Percentiles rank a stretch among this genome's conserved stretches.
These are phyloP conservation scores for Bubo scandiacus DNA, from an alignment of 2,113 vertebrate genomes.

Conservation along the genomic window DNA sequence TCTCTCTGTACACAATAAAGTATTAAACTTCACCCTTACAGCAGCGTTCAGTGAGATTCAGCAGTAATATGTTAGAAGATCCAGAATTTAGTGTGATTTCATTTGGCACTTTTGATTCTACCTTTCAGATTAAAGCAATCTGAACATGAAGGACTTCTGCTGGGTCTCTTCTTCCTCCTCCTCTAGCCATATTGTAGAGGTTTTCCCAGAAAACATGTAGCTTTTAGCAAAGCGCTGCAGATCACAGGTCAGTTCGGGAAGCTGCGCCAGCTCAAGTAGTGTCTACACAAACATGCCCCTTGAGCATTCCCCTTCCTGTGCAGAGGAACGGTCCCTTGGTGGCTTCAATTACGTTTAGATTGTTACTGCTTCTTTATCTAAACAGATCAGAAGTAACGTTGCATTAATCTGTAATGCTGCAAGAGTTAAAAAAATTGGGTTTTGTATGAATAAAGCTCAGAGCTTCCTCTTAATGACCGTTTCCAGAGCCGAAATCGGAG, in stretches of 20 bases:
- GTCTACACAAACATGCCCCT: rapidly evolving
- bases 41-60: background rate
- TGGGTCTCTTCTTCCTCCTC: background rate
- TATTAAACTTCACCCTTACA: background rate
- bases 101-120: background rate
- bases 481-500: background rate
- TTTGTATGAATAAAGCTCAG: background rate
- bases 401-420: background rate
- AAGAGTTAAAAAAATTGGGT: background rate
- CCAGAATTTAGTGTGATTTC: background rate
- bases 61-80: background rate
- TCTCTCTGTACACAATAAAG: background rate
- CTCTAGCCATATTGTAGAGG: background rate
- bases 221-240: background rate
- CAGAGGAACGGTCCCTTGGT: background rate
- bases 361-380: background rate
- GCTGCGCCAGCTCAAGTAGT: rapidly evolving
- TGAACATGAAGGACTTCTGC: background rate
- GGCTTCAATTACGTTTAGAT: background rate
- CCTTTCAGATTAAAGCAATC: background rate
- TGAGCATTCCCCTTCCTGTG: background rate
- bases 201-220: background rate
- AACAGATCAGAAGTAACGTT: background rate
- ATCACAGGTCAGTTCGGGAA: rapidly evolving
- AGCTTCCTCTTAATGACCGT: background rate